Evolutionary conservation across 2,797 vertebrate genomes (phyloP).

Genomic region (Luscinia megarhynchos): DNA sequence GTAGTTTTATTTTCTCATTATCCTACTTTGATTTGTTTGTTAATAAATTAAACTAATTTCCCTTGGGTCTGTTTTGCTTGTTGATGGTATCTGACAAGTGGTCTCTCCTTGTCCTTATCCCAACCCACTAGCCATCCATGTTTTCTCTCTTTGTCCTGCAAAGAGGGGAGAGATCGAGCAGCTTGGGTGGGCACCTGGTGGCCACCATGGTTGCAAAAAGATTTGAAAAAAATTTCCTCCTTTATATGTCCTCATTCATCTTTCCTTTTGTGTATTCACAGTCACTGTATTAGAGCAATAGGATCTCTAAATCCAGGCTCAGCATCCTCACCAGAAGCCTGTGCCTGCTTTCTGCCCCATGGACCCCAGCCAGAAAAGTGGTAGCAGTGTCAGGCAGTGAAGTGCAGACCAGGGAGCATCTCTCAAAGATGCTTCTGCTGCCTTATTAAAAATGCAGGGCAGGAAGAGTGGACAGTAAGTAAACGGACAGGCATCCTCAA

Average conservation of each 20-base stretch:
- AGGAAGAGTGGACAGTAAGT: not conserved
- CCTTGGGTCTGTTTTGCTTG: not conserved
- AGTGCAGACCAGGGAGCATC: not conserved
- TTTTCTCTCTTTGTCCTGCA: not conserved
- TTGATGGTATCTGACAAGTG: not conserved
- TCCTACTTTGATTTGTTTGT: not conserved
- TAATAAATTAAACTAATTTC: not conserved
- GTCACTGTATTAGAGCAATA: not conserved
- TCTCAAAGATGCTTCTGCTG: not conserved
- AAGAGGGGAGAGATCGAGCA: not conserved
- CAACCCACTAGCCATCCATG: not conserved
- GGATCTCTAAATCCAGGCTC: not conserved
- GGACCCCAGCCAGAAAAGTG: not conserved
- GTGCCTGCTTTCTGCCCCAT: not conserved
- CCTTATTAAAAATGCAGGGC: not conserved
- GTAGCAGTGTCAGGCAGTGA: not conserved
- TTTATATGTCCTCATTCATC: not conserved
- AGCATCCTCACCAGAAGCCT: not conserved
- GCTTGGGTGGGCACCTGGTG: not conserved
- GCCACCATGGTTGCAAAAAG: not conserved
- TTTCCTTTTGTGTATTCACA: not conserved
- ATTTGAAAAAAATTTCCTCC: not conserved
- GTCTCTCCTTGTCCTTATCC: not conserved
- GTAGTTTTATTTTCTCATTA: not conserved
- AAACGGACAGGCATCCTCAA: not conserved